Percentiles rank a stretch among this genome's conserved stretches.
phyloP scores from a whole-genome alignment of 2,888 invertebrate genomes.

The Pogonocherus hispidulus region DNA sequence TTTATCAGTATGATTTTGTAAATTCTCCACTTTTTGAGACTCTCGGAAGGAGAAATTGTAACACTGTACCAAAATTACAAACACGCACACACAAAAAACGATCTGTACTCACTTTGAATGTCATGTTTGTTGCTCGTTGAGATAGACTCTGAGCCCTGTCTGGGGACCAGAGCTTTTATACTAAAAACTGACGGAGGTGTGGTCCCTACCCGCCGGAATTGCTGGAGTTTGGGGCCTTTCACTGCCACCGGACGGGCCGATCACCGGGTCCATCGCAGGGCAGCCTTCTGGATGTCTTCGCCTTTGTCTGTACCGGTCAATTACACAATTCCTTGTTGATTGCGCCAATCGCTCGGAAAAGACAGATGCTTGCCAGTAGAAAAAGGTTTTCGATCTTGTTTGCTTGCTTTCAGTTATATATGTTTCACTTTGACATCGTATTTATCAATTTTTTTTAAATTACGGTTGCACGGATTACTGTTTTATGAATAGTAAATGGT shows the following conservation, averaged over 20 bases:
- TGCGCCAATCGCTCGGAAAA: not conserved
- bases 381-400: too few relatives aligned
- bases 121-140: conserved; percentile 50
- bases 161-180: conserved; percentile 36
- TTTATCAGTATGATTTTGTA: too few relatives aligned
- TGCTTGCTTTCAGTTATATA: too few relatives aligned
- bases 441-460: too few relatives aligned
- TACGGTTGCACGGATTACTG: too few relatives aligned
- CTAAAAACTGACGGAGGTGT: conserved; percentile 47
- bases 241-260: conserved; percentile 44
- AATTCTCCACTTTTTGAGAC: too few relatives aligned
- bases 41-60: too few relatives aligned
- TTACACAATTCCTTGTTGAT: not conserved
- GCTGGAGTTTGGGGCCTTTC: conserved; percentile 53
- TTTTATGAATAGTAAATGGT: too few relatives aligned
- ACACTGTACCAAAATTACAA: too few relatives aligned
- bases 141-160: conserved; percentile 27
- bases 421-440: too few relatives aligned
- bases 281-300: conserved; percentile 13
- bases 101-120: conserved; percentile 60
- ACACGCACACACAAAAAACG: too few relatives aligned
- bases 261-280: conserved; percentile 39
- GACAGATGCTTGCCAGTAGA: too few relatives aligned
- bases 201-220: conserved; percentile 47
- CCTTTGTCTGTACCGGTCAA: not conserved